Evolutionary conservation across 2,113 vertebrate species (phyloP).

Genomic region (cat (Felis catus)): DNA sequence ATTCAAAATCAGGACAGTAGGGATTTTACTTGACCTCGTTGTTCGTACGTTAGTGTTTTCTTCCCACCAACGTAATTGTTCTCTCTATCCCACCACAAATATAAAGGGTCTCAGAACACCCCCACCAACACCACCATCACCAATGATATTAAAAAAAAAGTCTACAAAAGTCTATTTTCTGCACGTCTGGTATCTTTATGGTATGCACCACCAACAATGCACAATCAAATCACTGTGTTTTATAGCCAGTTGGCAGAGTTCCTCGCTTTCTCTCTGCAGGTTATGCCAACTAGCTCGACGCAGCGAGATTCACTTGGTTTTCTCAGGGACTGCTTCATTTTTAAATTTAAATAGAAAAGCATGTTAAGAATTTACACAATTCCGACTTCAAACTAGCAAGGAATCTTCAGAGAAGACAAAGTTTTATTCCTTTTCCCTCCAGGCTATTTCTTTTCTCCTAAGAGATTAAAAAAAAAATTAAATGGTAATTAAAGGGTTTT

Average conservation of each 20-base stretch:
- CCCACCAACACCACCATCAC: not conserved
- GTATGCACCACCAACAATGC: not conserved
- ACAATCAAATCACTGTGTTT: not conserved
- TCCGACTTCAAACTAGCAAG: not conserved
- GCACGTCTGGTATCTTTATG: not conserved
- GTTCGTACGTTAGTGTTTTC: not conserved
- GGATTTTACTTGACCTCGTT: not conserved
- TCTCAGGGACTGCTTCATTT: not conserved
- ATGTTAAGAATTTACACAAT: not conserved
- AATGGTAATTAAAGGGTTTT: not conserved
- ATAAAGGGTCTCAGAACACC: not conserved
- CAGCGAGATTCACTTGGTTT: not conserved
- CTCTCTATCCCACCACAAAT: not conserved
- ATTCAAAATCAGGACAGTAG: not conserved
- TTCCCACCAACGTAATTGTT: not conserved
- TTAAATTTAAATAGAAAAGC: not conserved
- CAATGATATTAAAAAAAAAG: not conserved
- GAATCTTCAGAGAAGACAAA: not conserved
- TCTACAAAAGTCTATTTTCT: not conserved
- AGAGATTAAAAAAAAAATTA: not conserved
- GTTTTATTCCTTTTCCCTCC: not conserved
- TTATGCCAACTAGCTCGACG: not conserved
- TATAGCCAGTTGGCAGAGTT: not conserved
- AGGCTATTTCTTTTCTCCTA: not conserved
- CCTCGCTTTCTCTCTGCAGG: not conserved